phyloP scores from a whole-genome alignment of 2,797 vertebrate genomes.

The Morus bassanus region DNA sequence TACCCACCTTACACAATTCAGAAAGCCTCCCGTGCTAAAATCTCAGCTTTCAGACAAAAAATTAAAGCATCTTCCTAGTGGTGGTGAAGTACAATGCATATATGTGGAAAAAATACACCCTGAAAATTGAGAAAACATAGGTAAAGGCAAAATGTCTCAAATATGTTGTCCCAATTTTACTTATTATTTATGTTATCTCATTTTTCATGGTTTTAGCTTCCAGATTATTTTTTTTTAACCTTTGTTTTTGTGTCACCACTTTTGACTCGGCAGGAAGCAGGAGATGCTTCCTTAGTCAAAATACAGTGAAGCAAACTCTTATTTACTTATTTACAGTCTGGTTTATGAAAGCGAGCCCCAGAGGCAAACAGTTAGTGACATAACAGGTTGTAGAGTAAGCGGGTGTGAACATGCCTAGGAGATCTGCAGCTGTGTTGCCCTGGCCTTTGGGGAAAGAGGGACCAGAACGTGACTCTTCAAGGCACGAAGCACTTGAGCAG shows the following conservation, averaged over 20 bases:
- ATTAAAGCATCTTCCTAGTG: neutral
- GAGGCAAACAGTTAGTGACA: neutral
- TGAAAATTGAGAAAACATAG: neutral
- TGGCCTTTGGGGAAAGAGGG: neutral
- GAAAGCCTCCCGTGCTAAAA: neutral
- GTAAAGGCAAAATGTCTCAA: neutral
- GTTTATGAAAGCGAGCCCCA: neutral
- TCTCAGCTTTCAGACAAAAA: neutral
- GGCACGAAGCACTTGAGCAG: neutral
- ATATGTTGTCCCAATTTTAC: neutral
- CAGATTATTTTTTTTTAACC: neutral
- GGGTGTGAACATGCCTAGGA: neutral
- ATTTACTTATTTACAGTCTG: no score
- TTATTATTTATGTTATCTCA: neutral
- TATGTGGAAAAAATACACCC: neutral
- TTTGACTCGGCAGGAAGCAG: neutral
- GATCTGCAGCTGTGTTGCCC: neutral
- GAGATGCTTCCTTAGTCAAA: neutral
- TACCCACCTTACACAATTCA: neutral
- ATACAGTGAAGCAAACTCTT: neutral
- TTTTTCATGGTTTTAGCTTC: neutral
- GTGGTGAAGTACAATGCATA: neutral
- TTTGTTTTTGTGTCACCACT: neutral
- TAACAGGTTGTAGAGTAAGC: neutral
- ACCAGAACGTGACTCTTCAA: neutral